Evolutionary conservation across 2,888 invertebrate genomes (phyloP).

Genomic region (Mesorhabditis spiculigera): DNA sequence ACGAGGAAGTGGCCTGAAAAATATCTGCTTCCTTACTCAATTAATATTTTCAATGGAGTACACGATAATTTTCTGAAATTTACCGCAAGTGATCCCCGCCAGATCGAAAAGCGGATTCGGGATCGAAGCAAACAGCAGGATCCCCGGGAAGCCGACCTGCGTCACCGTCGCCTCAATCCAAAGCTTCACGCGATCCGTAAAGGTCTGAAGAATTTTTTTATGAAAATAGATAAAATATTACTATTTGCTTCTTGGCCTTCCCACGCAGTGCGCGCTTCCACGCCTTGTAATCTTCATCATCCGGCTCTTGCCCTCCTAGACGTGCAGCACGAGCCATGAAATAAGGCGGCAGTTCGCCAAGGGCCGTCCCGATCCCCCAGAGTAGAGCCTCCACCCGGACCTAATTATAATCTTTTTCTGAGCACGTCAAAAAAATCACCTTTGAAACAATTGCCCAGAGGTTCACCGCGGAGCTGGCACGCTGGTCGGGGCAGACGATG

Average conservation of each 20-base stretch:
- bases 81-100: slow-evolving; percentile 67
- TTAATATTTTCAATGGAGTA: not conserved
- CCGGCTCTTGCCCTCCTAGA: slow-evolving; percentile 63
- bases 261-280: slow-evolving; percentile 65
- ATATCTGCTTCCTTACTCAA: too few species aligned
- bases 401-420: slow-evolving; percentile 12
- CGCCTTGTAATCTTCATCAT: slow-evolving; percentile 71
- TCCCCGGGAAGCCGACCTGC: slow-evolving; percentile 67
- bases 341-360: slow-evolving; percentile 98
- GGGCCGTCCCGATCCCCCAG: slow-evolving; percentile 85
- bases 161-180: slow-evolving; percentile 71
- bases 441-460: slow-evolving; percentile 92
- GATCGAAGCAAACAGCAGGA: slow-evolving; percentile 65
- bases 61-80: not conserved
- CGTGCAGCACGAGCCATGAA: slow-evolving; percentile 91
- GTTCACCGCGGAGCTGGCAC: slow-evolving; percentile 65
- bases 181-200: slow-evolving; percentile 47
- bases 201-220: slow-evolving; percentile 24
- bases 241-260: slow-evolving; percentile 61
- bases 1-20: slow-evolving; percentile 82
- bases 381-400: slow-evolving; percentile 91
- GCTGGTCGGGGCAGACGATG: slow-evolving; percentile 76
- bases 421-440: slow-evolving; percentile 49
- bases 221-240: too few species aligned
- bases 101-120: slow-evolving; percentile 99